phyloP scores from a whole-genome alignment of 2,888 invertebrate species.

The Ormia ochracea region DNA sequence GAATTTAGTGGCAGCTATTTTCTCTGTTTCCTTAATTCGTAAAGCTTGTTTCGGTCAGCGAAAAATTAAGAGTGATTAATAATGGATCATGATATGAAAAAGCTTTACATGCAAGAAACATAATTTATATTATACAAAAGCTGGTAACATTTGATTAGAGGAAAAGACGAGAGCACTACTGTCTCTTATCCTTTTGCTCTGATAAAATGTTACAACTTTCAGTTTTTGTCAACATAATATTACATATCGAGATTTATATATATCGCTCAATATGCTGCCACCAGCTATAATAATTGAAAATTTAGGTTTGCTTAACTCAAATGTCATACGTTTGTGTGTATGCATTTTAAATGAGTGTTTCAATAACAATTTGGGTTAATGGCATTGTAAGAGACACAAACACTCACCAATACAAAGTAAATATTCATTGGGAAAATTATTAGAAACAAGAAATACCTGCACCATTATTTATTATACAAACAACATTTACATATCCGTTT shows the following conservation, averaged over 20 bases:
- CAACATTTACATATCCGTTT: conserved; percentile 75
- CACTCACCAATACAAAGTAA: not conserved
- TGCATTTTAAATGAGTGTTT: conserved; percentile 4
- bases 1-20: not conserved
- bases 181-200: too few species aligned
- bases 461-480: conserved; percentile 73
- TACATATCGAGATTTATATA: too few species aligned
- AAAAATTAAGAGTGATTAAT: too few species aligned
- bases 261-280: not conserved
- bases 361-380: conserved; percentile 40
- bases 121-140: too few species aligned
- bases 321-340: not conserved
- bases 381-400: conserved; percentile 23
- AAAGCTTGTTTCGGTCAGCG: too few species aligned
- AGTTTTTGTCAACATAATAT: too few species aligned
- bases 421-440: conserved; percentile 49
- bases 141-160: too few species aligned
- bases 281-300: not conserved
- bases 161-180: too few species aligned
- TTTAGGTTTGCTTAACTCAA: not conserved
- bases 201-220: too few species aligned
- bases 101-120: too few species aligned
- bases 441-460: conserved; percentile 49
- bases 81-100: too few species aligned
- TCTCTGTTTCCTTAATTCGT: too few species aligned